Conservation (phyloP, 2,888 invertebrate genomes). For the Cantharis rufa region DNA sequence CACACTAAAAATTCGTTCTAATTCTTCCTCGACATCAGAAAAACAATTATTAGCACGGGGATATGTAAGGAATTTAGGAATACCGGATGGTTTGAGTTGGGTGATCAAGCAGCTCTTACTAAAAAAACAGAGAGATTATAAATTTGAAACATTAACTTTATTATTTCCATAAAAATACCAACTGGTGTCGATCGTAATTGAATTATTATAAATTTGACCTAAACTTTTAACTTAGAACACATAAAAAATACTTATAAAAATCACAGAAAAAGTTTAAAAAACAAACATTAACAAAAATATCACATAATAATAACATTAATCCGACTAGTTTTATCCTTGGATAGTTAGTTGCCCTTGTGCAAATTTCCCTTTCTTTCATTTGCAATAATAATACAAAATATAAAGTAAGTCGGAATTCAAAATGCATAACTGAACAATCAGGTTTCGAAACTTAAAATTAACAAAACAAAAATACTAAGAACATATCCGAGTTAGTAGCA, state of each 20-base stretch:
- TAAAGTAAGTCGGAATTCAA: background rate
- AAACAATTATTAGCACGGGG: background rate
- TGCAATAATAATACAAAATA: slow-evolving; percentile 1
- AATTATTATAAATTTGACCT: background rate
- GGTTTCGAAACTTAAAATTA: background rate
- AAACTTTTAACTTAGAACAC: slow-evolving; percentile 5
- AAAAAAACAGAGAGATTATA: background rate
- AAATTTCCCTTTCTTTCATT: slow-evolving; percentile 1
- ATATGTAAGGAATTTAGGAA: background rate
- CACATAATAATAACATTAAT: slow-evolving; percentile 18
- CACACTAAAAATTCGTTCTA: background rate
- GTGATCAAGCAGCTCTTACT: background rate
- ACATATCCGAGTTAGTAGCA: background rate
- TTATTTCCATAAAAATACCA: background rate
- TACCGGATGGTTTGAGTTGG: background rate
- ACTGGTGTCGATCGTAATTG: background rate
- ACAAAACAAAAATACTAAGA: background rate
- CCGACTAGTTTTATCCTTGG: slow-evolving; percentile 19
- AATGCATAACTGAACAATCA: background rate
- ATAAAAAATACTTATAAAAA: slow-evolving; percentile 15
- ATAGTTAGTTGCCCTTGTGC: slow-evolving; percentile 23
- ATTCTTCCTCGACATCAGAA: background rate
- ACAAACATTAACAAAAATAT: slow-evolving; percentile 19
- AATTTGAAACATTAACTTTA: background rate
- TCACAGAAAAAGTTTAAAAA: slow-evolving; percentile 6